Percentiles rank a stretch among this genome's conserved stretches.
Evolutionary conservation across 2,113 vertebrate species (phyloP).

Genomic region (Semnornis frantzii): DNA sequence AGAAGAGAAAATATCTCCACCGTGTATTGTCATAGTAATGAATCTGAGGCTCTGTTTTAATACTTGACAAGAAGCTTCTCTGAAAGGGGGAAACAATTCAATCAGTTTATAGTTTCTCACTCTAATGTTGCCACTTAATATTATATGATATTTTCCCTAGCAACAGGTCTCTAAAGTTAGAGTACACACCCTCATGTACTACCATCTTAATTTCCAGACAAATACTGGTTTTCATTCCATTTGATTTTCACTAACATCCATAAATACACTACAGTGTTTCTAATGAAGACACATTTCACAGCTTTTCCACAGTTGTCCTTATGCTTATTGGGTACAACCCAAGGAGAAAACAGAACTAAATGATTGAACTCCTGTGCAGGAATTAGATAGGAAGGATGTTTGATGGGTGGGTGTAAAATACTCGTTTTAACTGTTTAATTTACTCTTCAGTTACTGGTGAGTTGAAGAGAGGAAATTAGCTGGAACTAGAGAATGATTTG

Average conservation of each 20-base stretch:
- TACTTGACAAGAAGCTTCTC: not conserved
- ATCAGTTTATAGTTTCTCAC: not conserved
- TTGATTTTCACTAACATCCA: not conserved
- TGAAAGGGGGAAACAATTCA: not conserved
- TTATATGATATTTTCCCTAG: not conserved
- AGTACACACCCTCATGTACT: not conserved
- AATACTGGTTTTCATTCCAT: not conserved
- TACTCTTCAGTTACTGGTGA: not conserved
- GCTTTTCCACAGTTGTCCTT: not conserved
- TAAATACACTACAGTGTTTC: not conserved
- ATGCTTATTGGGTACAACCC: not conserved
- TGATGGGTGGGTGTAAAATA: constrained; percentile 11
- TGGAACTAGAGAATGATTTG: not conserved
- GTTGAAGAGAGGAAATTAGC: not conserved
- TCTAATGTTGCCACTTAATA: not conserved
- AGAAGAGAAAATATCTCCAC: not conserved
- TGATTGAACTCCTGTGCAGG: not conserved
- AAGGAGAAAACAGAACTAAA: not conserved
- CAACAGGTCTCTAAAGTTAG: not conserved
- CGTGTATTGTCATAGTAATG: not conserved
- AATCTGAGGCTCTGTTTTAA: not conserved
- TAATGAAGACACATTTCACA: not conserved
- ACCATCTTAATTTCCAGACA: not conserved
- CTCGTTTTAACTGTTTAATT: not conserved
- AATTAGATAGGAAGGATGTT: constrained; percentile 1